Conservation (phyloP, 2,888 invertebrate genomes). For the Gonocerus acuteangulatus region DNA sequence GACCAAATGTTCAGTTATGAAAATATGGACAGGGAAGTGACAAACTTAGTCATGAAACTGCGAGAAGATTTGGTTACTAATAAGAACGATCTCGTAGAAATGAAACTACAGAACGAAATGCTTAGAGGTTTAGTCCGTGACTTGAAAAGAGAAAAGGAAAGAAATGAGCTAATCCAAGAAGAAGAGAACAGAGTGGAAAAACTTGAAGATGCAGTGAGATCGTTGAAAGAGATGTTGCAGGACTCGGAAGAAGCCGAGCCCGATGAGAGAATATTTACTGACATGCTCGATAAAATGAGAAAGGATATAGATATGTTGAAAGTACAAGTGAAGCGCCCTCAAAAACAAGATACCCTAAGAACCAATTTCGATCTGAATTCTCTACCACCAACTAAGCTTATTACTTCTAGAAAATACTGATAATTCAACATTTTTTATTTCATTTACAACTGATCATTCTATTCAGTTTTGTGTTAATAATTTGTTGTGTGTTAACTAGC, state of each 20-base stretch:
- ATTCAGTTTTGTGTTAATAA: no score
- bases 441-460: no score
- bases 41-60: slow-evolving; percentile 4
- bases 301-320: slow-evolving; percentile 19
- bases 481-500: no score
- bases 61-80: slow-evolving; percentile 15
- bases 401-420: no score
- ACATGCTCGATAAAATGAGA: slow-evolving; percentile 10
- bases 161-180: neutral
- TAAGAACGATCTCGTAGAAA: slow-evolving; percentile 16
- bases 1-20: slow-evolving; percentile 17
- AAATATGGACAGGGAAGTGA: slow-evolving; percentile 19
- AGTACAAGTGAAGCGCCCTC: slow-evolving; percentile 2
- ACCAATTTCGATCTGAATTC: no score
- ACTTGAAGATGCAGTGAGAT: slow-evolving; percentile 15
- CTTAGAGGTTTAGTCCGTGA: neutral
- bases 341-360: neutral
- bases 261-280: neutral
- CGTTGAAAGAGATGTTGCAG: slow-evolving; percentile 2
- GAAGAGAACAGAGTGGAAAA: slow-evolving; percentile 13
- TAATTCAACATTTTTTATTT: no score
- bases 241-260: neutral
- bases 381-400: no score
- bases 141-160: slow-evolving; percentile 4
- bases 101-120: slow-evolving; percentile 18